These are phyloP conservation scores for Phylloscopus trochilus DNA, from an alignment of 2,113 vertebrate genomes.

Conservation along the genomic window DNA sequence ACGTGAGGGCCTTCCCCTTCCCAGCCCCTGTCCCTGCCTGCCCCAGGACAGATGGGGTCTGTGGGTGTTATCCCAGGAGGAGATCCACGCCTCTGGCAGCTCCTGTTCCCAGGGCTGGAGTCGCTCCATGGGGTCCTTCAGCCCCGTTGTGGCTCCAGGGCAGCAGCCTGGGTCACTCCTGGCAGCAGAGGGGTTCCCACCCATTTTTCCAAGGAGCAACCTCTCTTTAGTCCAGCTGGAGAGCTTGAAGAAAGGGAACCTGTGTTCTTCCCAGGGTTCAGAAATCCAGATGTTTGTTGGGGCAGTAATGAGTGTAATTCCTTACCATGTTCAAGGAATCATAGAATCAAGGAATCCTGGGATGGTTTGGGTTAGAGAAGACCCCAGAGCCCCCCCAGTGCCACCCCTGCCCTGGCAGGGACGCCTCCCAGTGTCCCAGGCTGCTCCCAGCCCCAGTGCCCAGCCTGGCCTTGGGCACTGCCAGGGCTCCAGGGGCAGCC, in stretches of 20 bases:
- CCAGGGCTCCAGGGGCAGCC: neutral
- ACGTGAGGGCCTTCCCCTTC: constrained; percentile 56
- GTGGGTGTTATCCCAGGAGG: neutral
- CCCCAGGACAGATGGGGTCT: fast-evolving
- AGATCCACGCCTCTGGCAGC: neutral
- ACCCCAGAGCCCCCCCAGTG: fast-evolving
- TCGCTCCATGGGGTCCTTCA: fast-evolving
- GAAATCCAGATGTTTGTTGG: neutral
- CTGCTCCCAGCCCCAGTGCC: neutral
- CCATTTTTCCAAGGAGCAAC: fast-evolving
- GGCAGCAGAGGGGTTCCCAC: neutral
- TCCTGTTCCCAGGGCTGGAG: neutral
- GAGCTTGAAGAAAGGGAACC: neutral
- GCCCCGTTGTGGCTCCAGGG: fast-evolving
- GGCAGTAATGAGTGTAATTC: neutral
- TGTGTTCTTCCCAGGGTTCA: neutral
- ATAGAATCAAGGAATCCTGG: neutral
- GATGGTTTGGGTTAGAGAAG: fast-evolving
- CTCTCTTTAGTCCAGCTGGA: neutral
- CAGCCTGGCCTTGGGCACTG: neutral
- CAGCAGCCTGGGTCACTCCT: neutral
- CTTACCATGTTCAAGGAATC: fast-evolving
- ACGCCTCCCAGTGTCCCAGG: neutral
- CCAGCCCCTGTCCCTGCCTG: neutral
- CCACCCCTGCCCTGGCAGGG: neutral